These are phyloP conservation scores for Mactromeris polynyma DNA, from an alignment of 2,888 invertebrate species.

Conservation along the genomic window DNA sequence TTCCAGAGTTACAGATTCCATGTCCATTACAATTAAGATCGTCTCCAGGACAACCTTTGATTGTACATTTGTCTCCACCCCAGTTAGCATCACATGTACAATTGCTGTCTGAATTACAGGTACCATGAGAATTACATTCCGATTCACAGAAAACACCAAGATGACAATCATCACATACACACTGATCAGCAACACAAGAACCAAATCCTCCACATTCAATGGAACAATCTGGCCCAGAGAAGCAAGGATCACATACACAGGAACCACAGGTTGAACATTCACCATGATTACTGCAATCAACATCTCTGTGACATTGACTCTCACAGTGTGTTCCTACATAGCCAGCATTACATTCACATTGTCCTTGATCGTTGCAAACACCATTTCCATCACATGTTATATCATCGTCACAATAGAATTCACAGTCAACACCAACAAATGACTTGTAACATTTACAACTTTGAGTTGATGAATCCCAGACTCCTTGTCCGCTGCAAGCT, in stretches of 20 bases:
- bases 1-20: conserved; percentile 78
- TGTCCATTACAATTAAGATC: conserved; percentile 75
- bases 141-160: conserved; percentile 78
- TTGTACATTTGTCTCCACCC: conserved; percentile 76
- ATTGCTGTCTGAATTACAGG: conserved; percentile 57
- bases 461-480: conserved; percentile 46
- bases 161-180: conserved; percentile 77
- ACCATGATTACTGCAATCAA: conserved; percentile 76
- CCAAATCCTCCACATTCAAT: conserved; percentile 76
- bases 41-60: conserved; percentile 75
- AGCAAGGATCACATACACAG: conserved; percentile 80
- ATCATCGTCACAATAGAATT: conserved; percentile 70
- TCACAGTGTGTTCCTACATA: conserved; percentile 78
- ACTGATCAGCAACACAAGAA: conserved; percentile 71
- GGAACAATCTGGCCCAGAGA: conserved; percentile 76
- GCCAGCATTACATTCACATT: conserved; percentile 74
- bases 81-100: conserved; percentile 78
- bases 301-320: conserved; percentile 69
- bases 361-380: conserved; percentile 70
- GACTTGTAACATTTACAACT: conserved; percentile 71
- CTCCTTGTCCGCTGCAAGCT: conserved; percentile 73
- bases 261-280: conserved; percentile 74
- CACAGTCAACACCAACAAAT: conserved; percentile 76
- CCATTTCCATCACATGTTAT: conserved; percentile 74
- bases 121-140: conserved; percentile 77